Evolutionary conservation across 2,797 vertebrate species (phyloP), one percentile per base, ranked within the genome.

Genomic region (Takifugu ocellatus): DNA sequence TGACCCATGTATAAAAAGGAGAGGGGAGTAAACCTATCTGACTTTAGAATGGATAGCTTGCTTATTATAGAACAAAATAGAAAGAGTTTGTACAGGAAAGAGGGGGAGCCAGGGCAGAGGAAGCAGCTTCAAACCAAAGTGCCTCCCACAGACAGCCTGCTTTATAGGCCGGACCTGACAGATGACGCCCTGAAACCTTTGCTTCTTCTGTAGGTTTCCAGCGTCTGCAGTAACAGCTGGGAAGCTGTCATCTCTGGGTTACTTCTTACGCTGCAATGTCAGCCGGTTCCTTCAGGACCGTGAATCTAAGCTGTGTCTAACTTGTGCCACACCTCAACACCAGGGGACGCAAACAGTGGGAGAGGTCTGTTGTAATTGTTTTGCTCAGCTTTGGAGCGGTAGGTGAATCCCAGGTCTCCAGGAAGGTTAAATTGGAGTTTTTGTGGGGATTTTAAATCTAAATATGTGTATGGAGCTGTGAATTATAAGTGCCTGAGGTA

Each of bases 61-160:
- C 51, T 77, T 66, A 72, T 71, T 67, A 42, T 66, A 75, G 61
- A 59, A 65, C 71, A 75, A 61, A 77, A 66, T 54, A 57, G 55
- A 55, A 48, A 73, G 31, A 44, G 53, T 31, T 27, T 29, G 17
- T 70, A 77, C 83, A 84, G 87, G 86, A 89, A 87, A 68, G 21
- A 66, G 72, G 75, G 69, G 67, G 26, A 64, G 63, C 12, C 27
- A 1, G 36, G 31, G 33, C 56, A 48, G 70, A 64, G 83, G 82
- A 88, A 83, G 56, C 51, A 1, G 46, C 29, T 63, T 77, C 45
- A 70, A 87, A 87, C 87, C 72, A 81, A 71, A 67, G 65, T 59
- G 70, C 83, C 76, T 82, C 85, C 82, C 79, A 60, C 43, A 48
- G 44, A 77, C 21, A 21, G 21, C 21, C 21, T 21, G 21, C 21